Conservation (phyloP, 2,888 invertebrate species). For the Lissocephala sabroskyi region DNA sequence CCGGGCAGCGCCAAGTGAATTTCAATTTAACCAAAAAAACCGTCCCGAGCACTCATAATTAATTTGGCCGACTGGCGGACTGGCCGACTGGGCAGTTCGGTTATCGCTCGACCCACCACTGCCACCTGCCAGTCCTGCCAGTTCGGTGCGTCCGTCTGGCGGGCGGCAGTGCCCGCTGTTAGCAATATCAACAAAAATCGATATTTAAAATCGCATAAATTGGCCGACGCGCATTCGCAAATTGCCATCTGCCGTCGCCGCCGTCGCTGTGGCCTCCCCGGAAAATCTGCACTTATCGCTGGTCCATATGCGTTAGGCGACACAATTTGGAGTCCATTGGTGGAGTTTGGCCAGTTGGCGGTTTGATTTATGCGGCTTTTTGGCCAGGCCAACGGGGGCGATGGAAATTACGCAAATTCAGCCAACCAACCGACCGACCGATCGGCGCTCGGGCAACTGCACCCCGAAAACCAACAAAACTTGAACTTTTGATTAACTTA, state of each 20-base stretch:
- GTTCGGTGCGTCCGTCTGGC: background rate
- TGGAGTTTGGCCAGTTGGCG: slow-evolving; percentile 37
- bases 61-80: slow-evolving; percentile 51
- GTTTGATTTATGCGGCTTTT: slow-evolving; percentile 52
- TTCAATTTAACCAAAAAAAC: slow-evolving; percentile 35
- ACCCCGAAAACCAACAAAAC: slow-evolving; percentile 14
- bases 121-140: background rate
- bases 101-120: background rate
- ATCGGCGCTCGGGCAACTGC: slow-evolving; percentile 5
- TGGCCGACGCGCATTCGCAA: slow-evolving; percentile 27
- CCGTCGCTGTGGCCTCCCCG: too few species aligned
- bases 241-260: slow-evolving; percentile 3
- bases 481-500: slow-evolving; percentile 64
- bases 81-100: slow-evolving; percentile 40
- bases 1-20: slow-evolving; percentile 19
- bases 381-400: slow-evolving; percentile 7
- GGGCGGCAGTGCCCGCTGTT: slow-evolving; percentile 33
- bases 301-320: slow-evolving; percentile 26
- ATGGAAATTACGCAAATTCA: slow-evolving; percentile 59
- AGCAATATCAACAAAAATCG: slow-evolving; percentile 71
- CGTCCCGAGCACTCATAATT: slow-evolving; percentile 60
- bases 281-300: too few species aligned
- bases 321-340: slow-evolving; percentile 5
- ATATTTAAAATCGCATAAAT: slow-evolving; percentile 73
- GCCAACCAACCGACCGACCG: slow-evolving; percentile 12